Percentiles rank a stretch among this genome's conserved stretches.
Conservation (phyloP, 2,888 invertebrate species). For the Leptothorax acervorum region DNA sequence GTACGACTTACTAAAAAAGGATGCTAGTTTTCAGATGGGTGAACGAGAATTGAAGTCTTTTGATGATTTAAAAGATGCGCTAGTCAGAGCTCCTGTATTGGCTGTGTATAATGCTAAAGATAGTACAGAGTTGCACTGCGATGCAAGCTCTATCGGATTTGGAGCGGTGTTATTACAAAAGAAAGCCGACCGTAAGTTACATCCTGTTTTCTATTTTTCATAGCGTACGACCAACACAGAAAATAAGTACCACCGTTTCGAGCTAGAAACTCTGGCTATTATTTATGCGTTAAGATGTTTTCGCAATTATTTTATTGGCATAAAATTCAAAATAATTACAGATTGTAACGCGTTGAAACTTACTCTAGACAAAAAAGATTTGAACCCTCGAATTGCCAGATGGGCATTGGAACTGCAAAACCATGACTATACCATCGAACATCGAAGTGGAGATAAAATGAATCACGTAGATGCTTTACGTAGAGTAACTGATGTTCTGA, state of each 20-base stretch:
- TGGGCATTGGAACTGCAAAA: constrained; percentile 15
- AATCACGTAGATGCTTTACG: constrained; percentile 10
- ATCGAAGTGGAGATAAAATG: not conserved
- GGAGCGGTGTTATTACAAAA: too few species aligned
- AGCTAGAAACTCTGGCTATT: constrained; percentile 14
- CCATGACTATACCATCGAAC: not conserved
- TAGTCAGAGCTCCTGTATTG: too few species aligned
- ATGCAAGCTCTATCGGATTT: too few species aligned
- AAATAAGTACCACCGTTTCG: constrained; percentile 12
- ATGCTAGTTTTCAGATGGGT: too few species aligned
- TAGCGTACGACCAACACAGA: not conserved
- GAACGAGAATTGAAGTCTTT: too few species aligned
- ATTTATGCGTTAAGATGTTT: constrained; percentile 1
- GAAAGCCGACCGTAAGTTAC: not conserved
- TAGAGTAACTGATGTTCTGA: not conserved
- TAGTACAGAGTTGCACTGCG: too few species aligned
- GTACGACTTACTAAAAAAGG: too few species aligned
- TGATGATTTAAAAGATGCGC: too few species aligned
- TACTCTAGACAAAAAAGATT: not conserved
- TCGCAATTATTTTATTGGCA: not conserved
- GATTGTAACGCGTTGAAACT: not conserved
- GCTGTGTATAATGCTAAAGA: too few species aligned
- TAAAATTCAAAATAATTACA: constrained; percentile 25
- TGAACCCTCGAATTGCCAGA: constrained; percentile 1
- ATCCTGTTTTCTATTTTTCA: constrained; percentile 14